Evolutionary conservation across 1,140 invertebrate species (phyloP).

Genomic region (Zeugodacus cucurbitae): DNA sequence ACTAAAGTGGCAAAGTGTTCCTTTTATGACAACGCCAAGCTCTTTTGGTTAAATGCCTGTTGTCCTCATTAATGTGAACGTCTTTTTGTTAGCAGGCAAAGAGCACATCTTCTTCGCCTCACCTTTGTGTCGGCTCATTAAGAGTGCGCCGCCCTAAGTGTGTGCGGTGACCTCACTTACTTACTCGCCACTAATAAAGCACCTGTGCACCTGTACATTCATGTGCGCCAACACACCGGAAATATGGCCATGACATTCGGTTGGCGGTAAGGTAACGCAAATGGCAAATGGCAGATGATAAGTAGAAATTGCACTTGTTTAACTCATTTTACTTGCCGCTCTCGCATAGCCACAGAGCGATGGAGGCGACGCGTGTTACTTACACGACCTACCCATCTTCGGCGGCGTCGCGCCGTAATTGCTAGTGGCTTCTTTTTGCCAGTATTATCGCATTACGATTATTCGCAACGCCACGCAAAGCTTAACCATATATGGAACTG

Average conservation of each 20-base stretch:
- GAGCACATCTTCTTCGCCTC: not conserved
- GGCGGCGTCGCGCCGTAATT: not conserved
- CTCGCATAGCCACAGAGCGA: not conserved
- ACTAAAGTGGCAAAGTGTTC: conserved; percentile 66
- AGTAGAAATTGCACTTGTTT: conserved; percentile 29
- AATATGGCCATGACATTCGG: conserved; percentile 1
- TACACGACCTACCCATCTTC: not conserved
- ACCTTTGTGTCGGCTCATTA: not conserved
- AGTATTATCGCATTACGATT: conserved; percentile 38
- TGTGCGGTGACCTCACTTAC: conserved; percentile 22
- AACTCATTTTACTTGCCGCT: conserved; percentile 14
- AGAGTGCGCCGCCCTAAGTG: not conserved
- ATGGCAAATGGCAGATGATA: conserved; percentile 36
- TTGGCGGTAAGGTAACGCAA: not conserved
- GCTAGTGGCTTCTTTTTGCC: conserved; percentile 35
- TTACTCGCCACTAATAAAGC: conserved; percentile 18
- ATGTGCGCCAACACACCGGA: not conserved
- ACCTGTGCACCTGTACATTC: not conserved
- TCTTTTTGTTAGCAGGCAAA: conserved; percentile 59
- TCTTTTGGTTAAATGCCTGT: conserved; percentile 47
- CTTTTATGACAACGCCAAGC: conserved; percentile 49
- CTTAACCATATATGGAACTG: not conserved
- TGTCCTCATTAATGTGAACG: conserved; percentile 64
- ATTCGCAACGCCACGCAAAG: conserved; percentile 24
- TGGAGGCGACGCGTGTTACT: not conserved